phyloP scores from a whole-genome alignment of 2,888 invertebrate genomes.

The Lissonota sp. region DNA sequence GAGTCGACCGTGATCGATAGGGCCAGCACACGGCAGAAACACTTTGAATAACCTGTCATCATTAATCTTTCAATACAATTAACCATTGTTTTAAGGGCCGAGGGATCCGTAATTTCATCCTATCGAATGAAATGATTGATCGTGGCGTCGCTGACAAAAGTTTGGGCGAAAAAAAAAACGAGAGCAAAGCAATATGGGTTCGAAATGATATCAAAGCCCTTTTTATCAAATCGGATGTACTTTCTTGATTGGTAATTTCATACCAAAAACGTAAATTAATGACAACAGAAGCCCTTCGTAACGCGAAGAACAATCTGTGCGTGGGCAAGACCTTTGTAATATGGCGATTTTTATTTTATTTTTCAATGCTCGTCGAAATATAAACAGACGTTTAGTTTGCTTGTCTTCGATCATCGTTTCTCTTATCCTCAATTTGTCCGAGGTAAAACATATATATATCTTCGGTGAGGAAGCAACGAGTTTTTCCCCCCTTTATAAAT shows the following conservation, averaged over 20 bases:
- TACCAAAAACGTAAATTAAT: too few species aligned
- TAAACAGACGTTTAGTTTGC: too few species aligned
- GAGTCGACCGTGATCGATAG: conserved; percentile 49
- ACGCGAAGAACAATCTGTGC: conserved; percentile 3
- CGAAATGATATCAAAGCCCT: background rate
- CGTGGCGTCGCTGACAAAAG: background rate
- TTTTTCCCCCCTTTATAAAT: conserved; percentile 10
- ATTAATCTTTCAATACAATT: conserved; percentile 31
- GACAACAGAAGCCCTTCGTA: too few species aligned
- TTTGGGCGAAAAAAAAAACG: background rate
- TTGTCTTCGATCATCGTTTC: too few species aligned
- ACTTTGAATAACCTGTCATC: conserved; percentile 22
- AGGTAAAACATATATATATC: conserved; percentile 12
- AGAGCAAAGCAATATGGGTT: background rate
- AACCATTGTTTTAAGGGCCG: conserved; percentile 19
- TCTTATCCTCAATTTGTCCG: too few species aligned
- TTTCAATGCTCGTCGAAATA: too few species aligned
- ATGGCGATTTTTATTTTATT: too few species aligned
- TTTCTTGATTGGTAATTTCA: too few species aligned
- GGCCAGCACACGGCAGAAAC: conserved; percentile 1
- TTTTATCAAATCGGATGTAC: too few species aligned
- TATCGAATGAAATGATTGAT: background rate
- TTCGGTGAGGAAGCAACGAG: conserved; percentile 14
- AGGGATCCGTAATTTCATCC: background rate
- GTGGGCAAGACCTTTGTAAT: background rate